Conservation (phyloP, 1,140 invertebrate species). For the Ceratina australensis region DNA sequence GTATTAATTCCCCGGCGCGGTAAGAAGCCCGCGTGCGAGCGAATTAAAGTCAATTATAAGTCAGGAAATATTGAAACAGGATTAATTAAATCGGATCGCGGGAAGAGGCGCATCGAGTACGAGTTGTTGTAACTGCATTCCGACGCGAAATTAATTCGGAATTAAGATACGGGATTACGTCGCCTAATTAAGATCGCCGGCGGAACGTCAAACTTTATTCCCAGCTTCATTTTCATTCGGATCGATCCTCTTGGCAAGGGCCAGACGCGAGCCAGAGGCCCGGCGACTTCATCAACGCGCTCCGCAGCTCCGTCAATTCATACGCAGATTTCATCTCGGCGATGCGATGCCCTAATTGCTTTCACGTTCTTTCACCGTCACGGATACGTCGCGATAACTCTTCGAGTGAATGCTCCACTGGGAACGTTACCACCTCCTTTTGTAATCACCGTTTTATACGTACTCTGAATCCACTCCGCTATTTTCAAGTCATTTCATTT, state of each 20-base stretch:
- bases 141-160: not conserved
- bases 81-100: too few species aligned
- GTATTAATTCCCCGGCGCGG: too few species aligned
- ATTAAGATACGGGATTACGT: not conserved
- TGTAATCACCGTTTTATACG: slow-evolving; percentile 7
- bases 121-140: not conserved
- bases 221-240: slow-evolving; percentile 15
- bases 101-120: too few species aligned
- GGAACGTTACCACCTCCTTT: slow-evolving; percentile 18
- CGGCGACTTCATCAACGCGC: slow-evolving; percentile 20
- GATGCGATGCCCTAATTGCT: slow-evolving; percentile 31
- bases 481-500: not conserved
- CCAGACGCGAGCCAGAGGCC: too few species aligned
- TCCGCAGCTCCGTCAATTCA: slow-evolving; percentile 17
- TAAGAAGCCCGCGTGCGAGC: too few species aligned
- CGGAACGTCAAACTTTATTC: slow-evolving; percentile 24
- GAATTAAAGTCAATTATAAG: too few species aligned
- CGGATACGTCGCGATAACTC: slow-evolving; percentile 23
- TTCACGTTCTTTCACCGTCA: slow-evolving; percentile 24
- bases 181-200: slow-evolving; percentile 8
- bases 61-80: too few species aligned
- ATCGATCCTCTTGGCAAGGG: slow-evolving; percentile 13
- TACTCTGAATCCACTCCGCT: not conserved
- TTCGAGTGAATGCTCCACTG: slow-evolving; percentile 5
- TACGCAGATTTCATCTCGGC: slow-evolving; percentile 25